phyloP scores from a whole-genome alignment of 2,113 vertebrate genomes.

The Anguilla japonica region DNA sequence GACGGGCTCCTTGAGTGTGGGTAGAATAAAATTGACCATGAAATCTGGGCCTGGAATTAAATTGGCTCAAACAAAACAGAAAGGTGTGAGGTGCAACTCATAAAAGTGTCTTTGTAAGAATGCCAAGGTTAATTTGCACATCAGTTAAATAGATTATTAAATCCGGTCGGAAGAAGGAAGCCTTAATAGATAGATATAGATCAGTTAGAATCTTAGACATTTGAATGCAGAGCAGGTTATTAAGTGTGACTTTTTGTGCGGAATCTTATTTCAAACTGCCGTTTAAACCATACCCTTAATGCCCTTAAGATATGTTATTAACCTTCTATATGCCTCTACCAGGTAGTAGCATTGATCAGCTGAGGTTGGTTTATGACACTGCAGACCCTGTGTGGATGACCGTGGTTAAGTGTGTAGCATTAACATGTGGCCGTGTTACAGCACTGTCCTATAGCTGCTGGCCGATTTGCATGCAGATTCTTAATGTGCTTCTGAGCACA shows the following conservation, averaged over 20 bases:
- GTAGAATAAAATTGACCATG: slow-evolving; percentile 78
- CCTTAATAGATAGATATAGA: slow-evolving; percentile 41
- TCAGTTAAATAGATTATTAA: slow-evolving; percentile 67
- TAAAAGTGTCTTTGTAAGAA: slow-evolving; percentile 63
- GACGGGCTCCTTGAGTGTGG: slow-evolving; percentile 70
- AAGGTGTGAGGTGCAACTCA: slow-evolving; percentile 55
- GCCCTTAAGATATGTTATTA: background rate
- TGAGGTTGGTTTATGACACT: background rate
- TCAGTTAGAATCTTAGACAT: slow-evolving; percentile 30
- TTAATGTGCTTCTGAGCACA: background rate
- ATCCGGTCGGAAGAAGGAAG: slow-evolving; percentile 55
- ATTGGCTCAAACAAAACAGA: slow-evolving; percentile 65
- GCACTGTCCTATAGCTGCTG: background rate
- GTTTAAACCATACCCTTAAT: background rate
- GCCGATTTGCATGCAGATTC: background rate
- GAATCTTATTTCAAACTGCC: slow-evolving; percentile 1
- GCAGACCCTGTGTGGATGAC: background rate
- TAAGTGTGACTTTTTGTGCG: background rate
- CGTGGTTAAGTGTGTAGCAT: background rate
- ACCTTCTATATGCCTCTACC: background rate
- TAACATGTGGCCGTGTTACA: background rate
- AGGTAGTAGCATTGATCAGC: background rate
- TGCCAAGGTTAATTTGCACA: slow-evolving; percentile 70
- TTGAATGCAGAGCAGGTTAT: background rate
- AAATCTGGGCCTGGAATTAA: slow-evolving; percentile 75